Conservation (phyloP, 2,113 vertebrate species). For the Hippotragus niger region DNA sequence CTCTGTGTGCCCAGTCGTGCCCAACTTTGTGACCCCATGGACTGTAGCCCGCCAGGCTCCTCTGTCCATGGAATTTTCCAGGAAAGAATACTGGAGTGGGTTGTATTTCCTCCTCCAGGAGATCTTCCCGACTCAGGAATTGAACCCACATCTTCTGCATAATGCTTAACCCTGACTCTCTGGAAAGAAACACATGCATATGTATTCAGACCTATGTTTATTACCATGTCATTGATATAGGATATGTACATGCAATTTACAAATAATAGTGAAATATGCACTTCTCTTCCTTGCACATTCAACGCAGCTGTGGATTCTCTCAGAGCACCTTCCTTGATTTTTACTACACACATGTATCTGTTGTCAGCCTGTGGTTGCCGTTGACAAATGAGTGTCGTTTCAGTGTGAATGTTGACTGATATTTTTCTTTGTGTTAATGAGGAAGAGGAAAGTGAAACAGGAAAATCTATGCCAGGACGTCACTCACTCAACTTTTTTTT, state of each 20-base stretch:
- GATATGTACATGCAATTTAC: background rate
- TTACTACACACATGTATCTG: background rate
- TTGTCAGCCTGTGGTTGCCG: background rate
- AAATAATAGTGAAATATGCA: background rate
- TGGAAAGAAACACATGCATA: too few relatives aligned
- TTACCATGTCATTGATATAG: background rate
- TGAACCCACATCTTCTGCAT: background rate
- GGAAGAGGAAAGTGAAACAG: background rate
- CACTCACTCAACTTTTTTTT: background rate
- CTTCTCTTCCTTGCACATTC: background rate
- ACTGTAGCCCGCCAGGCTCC: background rate
- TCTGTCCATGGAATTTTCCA: background rate
- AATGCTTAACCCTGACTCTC: background rate
- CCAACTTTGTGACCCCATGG: background rate
- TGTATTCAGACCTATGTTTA: background rate
- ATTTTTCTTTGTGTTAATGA: background rate
- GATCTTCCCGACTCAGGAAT: background rate
- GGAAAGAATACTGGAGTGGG: background rate
- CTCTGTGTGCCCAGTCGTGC: background rate
- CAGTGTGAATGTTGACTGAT: accelerated
- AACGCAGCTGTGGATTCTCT: background rate
- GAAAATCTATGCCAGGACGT: accelerated
- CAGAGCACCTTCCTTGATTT: background rate
- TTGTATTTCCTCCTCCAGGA: background rate
- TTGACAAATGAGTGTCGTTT: background rate